Percentiles rank a stretch among this genome's conserved stretches.
Evolutionary conservation across 2,113 vertebrate genomes (phyloP).

Genomic region (Bombycilla garrulus): DNA sequence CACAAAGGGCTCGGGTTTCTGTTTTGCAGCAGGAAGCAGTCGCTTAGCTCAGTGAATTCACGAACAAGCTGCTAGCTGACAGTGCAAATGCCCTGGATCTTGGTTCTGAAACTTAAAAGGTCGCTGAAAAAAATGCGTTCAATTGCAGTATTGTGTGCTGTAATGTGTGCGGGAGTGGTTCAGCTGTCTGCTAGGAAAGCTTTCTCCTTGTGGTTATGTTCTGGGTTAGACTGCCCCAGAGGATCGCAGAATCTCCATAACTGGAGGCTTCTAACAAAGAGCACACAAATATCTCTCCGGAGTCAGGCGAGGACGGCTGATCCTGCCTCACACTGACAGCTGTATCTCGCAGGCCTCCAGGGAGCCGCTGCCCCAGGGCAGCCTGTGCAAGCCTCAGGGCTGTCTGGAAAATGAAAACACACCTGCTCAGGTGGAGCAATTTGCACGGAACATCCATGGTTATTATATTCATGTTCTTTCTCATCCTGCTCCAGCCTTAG

Average conservation of each 20-base stretch:
- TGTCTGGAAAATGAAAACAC: neutral
- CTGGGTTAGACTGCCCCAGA: neutral
- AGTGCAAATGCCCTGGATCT: neutral
- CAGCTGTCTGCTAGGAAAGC: neutral
- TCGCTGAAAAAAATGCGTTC: fast-evolving
- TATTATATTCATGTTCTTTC: neutral
- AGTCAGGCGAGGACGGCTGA: neutral
- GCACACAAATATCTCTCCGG: neutral
- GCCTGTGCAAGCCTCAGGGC: neutral
- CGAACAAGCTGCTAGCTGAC: neutral
- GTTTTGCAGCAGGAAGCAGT: neutral
- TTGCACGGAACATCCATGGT: neutral
- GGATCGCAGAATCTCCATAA: neutral
- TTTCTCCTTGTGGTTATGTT: neutral
- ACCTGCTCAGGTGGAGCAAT: neutral
- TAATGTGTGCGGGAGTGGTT: neutral
- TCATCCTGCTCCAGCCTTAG: neutral
- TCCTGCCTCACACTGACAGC: neutral
- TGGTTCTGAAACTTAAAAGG: neutral
- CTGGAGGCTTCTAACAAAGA: conserved; percentile 1
- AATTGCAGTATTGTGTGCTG: neutral
- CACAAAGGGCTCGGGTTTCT: neutral
- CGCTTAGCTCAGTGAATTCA: neutral
- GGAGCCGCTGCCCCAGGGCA: neutral
- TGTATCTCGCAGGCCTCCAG: neutral